phyloP scores from a whole-genome alignment of 2,888 invertebrate genomes.

The Andrena bucephala region DNA sequence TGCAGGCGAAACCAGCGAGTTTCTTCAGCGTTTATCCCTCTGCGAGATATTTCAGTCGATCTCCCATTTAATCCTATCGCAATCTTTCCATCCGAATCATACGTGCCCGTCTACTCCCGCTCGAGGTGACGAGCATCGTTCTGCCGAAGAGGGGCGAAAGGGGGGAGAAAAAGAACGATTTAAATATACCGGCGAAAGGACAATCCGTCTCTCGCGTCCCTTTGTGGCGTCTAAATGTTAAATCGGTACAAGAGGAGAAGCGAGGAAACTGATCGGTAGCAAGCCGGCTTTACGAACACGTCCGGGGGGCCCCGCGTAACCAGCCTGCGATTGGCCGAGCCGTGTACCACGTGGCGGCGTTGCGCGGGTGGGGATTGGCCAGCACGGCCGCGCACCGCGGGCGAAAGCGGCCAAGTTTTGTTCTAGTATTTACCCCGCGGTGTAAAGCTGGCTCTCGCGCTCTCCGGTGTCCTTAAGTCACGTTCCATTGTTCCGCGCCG shows the following conservation, averaged over 20 bases:
- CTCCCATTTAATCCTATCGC: slow-evolving; percentile 51
- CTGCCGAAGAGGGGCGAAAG: not conserved
- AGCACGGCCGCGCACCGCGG: slow-evolving; percentile 68
- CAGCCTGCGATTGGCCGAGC: slow-evolving; percentile 60
- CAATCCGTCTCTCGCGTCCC: slow-evolving; percentile 14
- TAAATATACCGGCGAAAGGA: slow-evolving; percentile 35
- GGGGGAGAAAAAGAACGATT: not conserved
- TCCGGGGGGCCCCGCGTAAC: slow-evolving; percentile 53
- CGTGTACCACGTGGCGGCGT: slow-evolving; percentile 71
- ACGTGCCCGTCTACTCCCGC: slow-evolving; percentile 3
- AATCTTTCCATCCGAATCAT: slow-evolving; percentile 41
- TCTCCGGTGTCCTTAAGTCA: slow-evolving; percentile 64
- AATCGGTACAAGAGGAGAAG: slow-evolving; percentile 57
- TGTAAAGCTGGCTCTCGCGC: slow-evolving; percentile 76
- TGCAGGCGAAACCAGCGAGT: slow-evolving; percentile 25
- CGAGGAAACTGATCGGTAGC: slow-evolving; percentile 59
- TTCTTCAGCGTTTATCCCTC: slow-evolving; percentile 21
- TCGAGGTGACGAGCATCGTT: not conserved
- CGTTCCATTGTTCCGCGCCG: slow-evolving; percentile 64
- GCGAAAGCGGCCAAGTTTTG: slow-evolving; percentile 78
- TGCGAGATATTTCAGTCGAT: slow-evolving; percentile 55
- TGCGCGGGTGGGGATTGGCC: slow-evolving; percentile 78
- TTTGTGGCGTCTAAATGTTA: slow-evolving; percentile 50
- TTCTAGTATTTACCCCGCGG: slow-evolving; percentile 81
- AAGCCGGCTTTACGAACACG: slow-evolving; percentile 63